Base-by-base conservation (phyloP, 2,113 vertebrate genomes). In the Propithecus coquereli region DNA sequence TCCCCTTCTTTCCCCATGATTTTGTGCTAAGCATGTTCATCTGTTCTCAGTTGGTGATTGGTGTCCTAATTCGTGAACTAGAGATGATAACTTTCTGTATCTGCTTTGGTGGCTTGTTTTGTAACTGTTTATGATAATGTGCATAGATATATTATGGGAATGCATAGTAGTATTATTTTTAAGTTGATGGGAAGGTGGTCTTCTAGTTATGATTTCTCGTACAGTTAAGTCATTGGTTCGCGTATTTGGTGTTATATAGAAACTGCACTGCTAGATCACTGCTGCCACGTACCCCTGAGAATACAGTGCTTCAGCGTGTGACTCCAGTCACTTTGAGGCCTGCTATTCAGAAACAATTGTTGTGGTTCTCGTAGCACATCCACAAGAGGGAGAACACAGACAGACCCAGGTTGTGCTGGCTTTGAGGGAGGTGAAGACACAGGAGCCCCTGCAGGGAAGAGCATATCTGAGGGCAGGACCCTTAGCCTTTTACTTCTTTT, bases 51-150 rank as follows among this genome's bases (percentile, higher is more conserved):
- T 17, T 70, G n/a, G 25, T 47, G 50, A 8, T 71, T 83, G 30
- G 4, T 34, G 81, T 82, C 50, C 79, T 59, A 59, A 32, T 92
- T 87, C 79, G 47, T 68, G 47, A 86, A 73, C 23, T 71, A 32
- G 17, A 50, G 40, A 59, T 91, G 63, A 32, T 73, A 25, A 61
- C 82, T 87, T 92, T 87, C 79, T 89, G 7, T 77, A n/a, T 90
- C 20, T 84, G 20, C 3, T 43, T 68, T 87, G 30, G 18, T 84
- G 57, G 22, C 22, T 74, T 47, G 13, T 47, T 79, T 82, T 84
- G 30, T 37, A 88, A 37, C 57, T 0, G 14, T 68, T 71, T 80
- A 40, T 27, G 63, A 45, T 50, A 84, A 70, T 47, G 6, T 76
- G 13, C 23, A 79, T 52, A 68, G 11, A 22, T 45, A 13, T 54